phyloP scores from a whole-genome alignment of 2,888 invertebrate genomes.

The Drepanosiphum platanoidis region DNA sequence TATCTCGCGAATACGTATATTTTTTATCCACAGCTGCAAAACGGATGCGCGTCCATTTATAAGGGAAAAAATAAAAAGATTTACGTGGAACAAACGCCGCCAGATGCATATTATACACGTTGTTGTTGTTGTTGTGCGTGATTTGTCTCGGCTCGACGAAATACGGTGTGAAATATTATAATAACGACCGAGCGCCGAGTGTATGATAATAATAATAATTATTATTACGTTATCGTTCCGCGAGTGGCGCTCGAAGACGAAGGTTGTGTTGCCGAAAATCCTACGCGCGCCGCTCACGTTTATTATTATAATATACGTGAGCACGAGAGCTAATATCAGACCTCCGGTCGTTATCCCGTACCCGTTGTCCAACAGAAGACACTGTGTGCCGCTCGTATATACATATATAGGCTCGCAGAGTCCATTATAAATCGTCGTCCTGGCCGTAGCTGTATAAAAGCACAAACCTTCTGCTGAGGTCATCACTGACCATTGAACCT shows the following conservation, averaged over 20 bases:
- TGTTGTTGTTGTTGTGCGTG: too few species aligned
- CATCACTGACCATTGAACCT: slow-evolving; percentile 59
- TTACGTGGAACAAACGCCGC: too few species aligned
- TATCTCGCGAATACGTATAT: background rate
- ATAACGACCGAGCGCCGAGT: too few species aligned
- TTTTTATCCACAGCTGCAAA: background rate
- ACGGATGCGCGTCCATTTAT: background rate
- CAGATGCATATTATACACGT: too few species aligned
- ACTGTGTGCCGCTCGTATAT: background rate
- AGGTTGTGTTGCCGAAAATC: background rate
- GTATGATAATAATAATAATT: too few species aligned
- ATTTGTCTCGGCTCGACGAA: too few species aligned
- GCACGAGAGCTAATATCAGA: background rate
- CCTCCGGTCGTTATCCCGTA: background rate
- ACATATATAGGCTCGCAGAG: background rate
- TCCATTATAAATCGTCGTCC: slow-evolving; percentile 31
- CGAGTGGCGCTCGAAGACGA: background rate
- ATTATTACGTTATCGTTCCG: background rate
- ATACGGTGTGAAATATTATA: background rate
- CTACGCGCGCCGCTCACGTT: background rate
- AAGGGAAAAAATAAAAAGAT: background rate
- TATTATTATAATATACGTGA: background rate
- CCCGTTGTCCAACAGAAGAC: background rate
- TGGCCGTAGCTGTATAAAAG: background rate
- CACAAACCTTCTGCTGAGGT: slow-evolving; percentile 38